Evolutionary conservation across 92 coral and sea anemone species (phyloP).

Genomic region (Zoanthus sociatus): DNA sequence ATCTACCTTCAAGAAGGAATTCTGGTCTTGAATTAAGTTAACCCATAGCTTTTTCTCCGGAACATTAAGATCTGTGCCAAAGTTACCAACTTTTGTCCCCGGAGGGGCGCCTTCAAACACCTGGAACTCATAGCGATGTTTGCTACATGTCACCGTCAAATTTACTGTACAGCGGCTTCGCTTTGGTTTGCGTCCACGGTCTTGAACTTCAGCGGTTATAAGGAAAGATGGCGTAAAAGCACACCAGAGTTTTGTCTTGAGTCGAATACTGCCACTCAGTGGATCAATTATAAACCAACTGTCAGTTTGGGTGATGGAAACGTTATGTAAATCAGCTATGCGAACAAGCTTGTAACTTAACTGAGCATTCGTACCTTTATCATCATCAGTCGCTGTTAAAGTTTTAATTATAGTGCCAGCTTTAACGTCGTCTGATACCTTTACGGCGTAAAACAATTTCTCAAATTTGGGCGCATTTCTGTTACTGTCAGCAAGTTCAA

Average conservation of each 20-base stretch:
- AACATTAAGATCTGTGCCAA: conserved; percentile 58
- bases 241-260: conserved; percentile 76
- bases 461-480: conserved; percentile 85
- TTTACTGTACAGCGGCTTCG: conserved; percentile 73
- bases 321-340: conserved; percentile 53
- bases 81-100: conserved; percentile 72
- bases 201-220: conserved; percentile 77
- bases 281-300: conserved; percentile 75
- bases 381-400: conserved; percentile 77
- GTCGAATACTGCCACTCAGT: conserved; percentile 69
- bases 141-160: conserved; percentile 72
- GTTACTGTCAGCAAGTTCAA: conserved; percentile 84
- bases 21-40: conserved; percentile 40
- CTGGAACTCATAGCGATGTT: conserved; percentile 65
- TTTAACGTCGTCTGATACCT: conserved; percentile 69
- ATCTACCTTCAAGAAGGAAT: conserved; percentile 66
- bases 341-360: conserved; percentile 70
- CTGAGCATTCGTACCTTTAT: conserved; percentile 70
- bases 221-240: conserved; percentile 74
- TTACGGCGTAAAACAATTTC: conserved; percentile 45
- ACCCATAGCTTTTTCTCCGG: conserved; percentile 69
- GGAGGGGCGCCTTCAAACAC: conserved; percentile 72
- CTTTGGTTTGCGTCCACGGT: conserved; percentile 74
- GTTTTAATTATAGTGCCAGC: conserved; percentile 63
- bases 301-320: conserved; percentile 47